These are phyloP conservation scores for Nomada ruficornis DNA, from an alignment of 2,888 invertebrate species.

Conservation along the genomic window DNA sequence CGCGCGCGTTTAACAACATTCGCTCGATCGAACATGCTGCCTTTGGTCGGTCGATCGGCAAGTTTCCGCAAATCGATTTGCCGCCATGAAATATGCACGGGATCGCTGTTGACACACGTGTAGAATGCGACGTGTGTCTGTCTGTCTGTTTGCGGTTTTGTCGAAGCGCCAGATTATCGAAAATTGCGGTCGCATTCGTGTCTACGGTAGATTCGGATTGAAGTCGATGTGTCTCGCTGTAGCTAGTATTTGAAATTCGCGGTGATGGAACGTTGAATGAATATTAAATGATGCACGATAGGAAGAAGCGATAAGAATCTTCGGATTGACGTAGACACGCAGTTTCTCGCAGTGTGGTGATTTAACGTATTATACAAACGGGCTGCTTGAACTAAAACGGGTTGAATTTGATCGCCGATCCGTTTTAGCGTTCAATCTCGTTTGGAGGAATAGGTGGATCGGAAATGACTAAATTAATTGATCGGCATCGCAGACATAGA, in stretches of 20 bases:
- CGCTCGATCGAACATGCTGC: constrained; percentile 7
- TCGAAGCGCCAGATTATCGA: constrained; percentile 3
- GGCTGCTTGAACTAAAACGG: neutral
- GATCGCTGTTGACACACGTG: constrained; percentile 25
- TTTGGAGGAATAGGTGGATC: no score
- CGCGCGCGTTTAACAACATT: constrained; percentile 19
- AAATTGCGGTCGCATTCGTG: neutral
- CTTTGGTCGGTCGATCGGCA: constrained; percentile 28
- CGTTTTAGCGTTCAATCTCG: neutral
- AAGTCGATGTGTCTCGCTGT: neutral
- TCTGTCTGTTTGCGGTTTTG: neutral
- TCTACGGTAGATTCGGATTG: neutral
- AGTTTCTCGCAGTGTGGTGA: no score
- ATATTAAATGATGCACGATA: neutral
- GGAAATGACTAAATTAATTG: neutral
- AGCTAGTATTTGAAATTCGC: neutral
- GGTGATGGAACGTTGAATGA: no score
- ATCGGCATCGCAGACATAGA: constrained; percentile 88
- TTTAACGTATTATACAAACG: no score
- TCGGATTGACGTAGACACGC: no score
- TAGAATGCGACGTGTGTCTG: constrained; percentile 2
- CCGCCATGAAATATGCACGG: constrained; percentile 41
- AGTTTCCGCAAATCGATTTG: constrained; percentile 27
- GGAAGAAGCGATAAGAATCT: no score
- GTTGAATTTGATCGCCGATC: neutral